A percentile compares a stretch with the other conserved stretches of the same genome.
Evolutionary conservation across 2,113 vertebrate genomes (phyloP).

Genomic region (Lucifuga dentata): DNA sequence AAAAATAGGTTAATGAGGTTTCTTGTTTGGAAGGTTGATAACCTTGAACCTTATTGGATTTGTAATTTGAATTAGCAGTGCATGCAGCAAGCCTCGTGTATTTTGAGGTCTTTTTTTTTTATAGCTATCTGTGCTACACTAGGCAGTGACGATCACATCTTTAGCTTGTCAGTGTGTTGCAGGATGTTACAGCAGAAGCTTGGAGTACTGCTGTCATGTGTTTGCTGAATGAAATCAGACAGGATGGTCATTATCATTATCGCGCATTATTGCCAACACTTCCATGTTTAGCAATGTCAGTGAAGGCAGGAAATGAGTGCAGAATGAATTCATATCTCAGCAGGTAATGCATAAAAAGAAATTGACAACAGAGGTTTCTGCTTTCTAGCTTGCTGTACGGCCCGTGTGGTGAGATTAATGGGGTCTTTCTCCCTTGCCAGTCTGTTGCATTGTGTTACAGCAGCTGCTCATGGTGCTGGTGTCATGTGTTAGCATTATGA

Average conservation of each 20-base stretch:
- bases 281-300: constrained; percentile 49
- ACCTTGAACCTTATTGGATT: constrained; percentile 66
- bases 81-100: constrained; percentile 29
- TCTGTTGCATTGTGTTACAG: constrained; percentile 80
- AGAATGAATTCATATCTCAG: constrained; percentile 51
- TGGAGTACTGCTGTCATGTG: constrained; percentile 62
- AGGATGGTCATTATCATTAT: constrained; percentile 72
- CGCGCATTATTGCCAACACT: constrained; percentile 67
- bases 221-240: constrained; percentile 72
- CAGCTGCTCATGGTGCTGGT: constrained; percentile 65
- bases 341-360: constrained; percentile 45
- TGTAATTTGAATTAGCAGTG: constrained; percentile 60
- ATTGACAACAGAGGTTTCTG: constrained; percentile 41
- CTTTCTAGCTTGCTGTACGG: constrained; percentile 51
- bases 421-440: constrained; percentile 63
- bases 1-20: constrained; percentile 59
- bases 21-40: constrained; percentile 39
- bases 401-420: constrained; percentile 72
- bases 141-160: constrained; percentile 47
- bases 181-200: constrained; percentile 67
- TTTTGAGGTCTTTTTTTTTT: constrained; percentile 37
- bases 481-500: constrained; percentile 76
- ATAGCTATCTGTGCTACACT: constrained; percentile 32
- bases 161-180: constrained; percentile 60
- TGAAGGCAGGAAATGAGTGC: constrained; percentile 32